Base-by-base conservation (phyloP, 2,113 vertebrate genomes). In the Dasypus novemcinctus region DNA sequence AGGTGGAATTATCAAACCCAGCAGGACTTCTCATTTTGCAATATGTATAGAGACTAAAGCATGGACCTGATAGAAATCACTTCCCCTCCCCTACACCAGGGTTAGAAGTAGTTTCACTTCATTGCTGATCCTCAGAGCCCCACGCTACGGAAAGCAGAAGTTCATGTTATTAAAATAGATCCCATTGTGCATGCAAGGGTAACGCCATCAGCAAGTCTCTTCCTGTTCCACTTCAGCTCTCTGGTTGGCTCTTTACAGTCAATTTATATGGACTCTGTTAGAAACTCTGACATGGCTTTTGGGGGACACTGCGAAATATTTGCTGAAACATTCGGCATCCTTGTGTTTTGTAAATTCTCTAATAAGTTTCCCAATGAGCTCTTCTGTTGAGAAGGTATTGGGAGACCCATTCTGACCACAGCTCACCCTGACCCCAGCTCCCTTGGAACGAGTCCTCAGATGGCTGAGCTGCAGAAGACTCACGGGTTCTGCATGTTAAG, bases 91-190 rank as follows among this genome's bases (percentile, higher is more conserved):
- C 64, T 41, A 18, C 21, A 17, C 1, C 0, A n/a, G 36, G 33
- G 21, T 14, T 43, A 59, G 27, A 71, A 20, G 29, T 10, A 12
- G 74, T 72, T 96, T 89, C 81, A 57, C 49, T 94, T 88, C 59
- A 5, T 13, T 10, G 23, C 1, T 29, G 54, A 18, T 74, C 15
- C 83, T 69, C n/a, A 0, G 0, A 2, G 36, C 54, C 79, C 23
- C 74, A 88, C 83, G 46, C n/a, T 0, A 9, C 46, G 54, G 94
- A 97, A 98, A 97, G 79, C 95, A 96, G 97, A 98, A 98, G 96
- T 95, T 95, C 87, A 43, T 21, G 76, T 33, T 90, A 74, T 91
- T 72, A 94, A 64, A 88, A 97, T 93, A 82, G 94, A 41, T 5
- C 72, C 91, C 52, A 41, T 0, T 1, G n/a, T 90, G 49, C 59